phyloP scores from a whole-genome alignment of 2,113 vertebrate genomes.

The Oncorhynchus keta region DNA sequence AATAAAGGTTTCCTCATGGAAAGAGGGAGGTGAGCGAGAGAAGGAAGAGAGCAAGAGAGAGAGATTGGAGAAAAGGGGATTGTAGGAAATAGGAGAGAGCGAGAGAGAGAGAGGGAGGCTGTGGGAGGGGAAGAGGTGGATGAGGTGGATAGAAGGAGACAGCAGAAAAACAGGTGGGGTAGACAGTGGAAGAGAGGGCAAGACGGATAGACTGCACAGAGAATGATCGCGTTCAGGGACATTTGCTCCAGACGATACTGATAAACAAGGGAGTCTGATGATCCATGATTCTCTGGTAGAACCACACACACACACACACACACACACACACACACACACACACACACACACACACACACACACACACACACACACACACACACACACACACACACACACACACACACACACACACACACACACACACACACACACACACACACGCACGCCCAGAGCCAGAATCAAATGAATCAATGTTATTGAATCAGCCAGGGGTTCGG shows the following conservation, averaged over 20 bases:
- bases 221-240: constrained; percentile 15
- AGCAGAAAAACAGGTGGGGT: too few species aligned
- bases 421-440: too few species aligned
- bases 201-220: background rate
- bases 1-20: constrained; percentile 47
- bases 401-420: background rate
- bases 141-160: too few species aligned
- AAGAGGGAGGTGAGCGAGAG: constrained; percentile 16
- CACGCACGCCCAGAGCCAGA: background rate
- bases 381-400: background rate
- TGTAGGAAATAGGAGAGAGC: background rate
- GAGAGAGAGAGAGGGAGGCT: constrained; percentile 42
- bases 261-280: constrained; percentile 38
- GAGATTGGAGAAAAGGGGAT: constrained; percentile 35
- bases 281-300: constrained; percentile 46
- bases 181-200: background rate
- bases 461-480: too few species aligned
- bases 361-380: background rate
- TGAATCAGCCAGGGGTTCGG: too few species aligned
- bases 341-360: background rate
- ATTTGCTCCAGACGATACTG: constrained; percentile 17
- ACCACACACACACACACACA: background rate
- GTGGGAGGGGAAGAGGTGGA: background rate
- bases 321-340: background rate
- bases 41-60: constrained; percentile 27